Evolutionary conservation across 2,113 vertebrate species (phyloP), one percentile per base, ranked within the genome.

Genomic region (Aplodontia rufa): DNA sequence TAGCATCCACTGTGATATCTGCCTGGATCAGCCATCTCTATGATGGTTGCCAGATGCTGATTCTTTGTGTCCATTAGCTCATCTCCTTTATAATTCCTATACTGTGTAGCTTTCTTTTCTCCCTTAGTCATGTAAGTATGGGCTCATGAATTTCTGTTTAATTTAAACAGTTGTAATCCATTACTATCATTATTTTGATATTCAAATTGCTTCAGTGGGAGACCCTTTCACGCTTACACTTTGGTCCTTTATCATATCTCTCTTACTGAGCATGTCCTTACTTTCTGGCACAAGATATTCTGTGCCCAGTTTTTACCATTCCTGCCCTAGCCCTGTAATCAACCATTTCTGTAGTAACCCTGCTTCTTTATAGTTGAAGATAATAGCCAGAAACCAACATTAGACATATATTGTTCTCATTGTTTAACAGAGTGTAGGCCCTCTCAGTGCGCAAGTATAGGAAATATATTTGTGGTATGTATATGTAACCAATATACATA

Each of bases 121-220:
- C 45, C 32, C 42, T 75, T 58, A 37, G 45, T 88, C 49, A 42
- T 62, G n/a, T 45, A 11, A 51, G 2, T 75, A 51, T 53, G 37
- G 9, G 24, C 16, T 51, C 9, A 10, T 69, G n/a, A 26, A 30
- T 95, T 80, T 95, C 58, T 86, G 1, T 88, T 91, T 87, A 42
- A 69, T 58, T 66, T 47, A 87, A 45, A 6, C 58, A 55, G 6
- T 75, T 91, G 5, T 74, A 82, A n/a, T 93, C 49, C 20, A 40
- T 91, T 85, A 45, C n/a, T 93, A 3, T 89, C 14, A 42, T 66
- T 37, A 64, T 86, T 95, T 75, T 93, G 87, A 82, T 87, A 51
- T 53, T 60, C 49, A 79, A 17, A 79, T 62, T 87, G 47, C 66
- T 79, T 69, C 16, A 58, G 6, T 76, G 35, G n/a, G 20, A 90